Evolutionary conservation across 2,113 vertebrate genomes (phyloP), one percentile per base, ranked within the genome.

Genomic region (Todiramphus chloris): DNA sequence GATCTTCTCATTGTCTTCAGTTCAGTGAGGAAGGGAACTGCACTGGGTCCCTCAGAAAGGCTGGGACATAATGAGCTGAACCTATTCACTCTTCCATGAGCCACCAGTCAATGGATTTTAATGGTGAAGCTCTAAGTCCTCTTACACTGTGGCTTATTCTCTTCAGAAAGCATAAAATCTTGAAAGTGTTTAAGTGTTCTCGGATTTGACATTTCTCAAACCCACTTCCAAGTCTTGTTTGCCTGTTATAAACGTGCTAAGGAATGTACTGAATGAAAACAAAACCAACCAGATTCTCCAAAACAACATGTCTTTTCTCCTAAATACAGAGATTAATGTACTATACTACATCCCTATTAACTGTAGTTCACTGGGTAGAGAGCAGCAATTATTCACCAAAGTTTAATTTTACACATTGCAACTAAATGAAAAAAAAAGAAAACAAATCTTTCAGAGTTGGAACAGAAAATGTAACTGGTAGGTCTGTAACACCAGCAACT

Each of bases 271-370:
- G 46, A 70, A 83, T 12, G 56, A 58, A 93, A 95, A 87, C 43
- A 94, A 91, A 96, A 43, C 35, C 63, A 15, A 74, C 14, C n/a
- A 63, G 33, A 51, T 89, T 83, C 86, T 84, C 62, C 58, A 87
- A 73, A 84, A 95, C 73, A 75, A 72, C 0, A 0, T 4, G 5
- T 67, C 44, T 53, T 78, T 68, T 59, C 69, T 81, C 68, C 73
- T 78, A 92, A 92, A 90, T 56, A 64, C 68, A 41, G 66, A 94
- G 68, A 93, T 92, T 66, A 94, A 96, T 84, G 77, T 12, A 53
- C 77, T 82, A 6, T 66, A 84, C 37, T 87, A 75, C 39, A 0
- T 53, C 58, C 66, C 73, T 58, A 48, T 83, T 89, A 90, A 80
- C 76, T 77, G 27, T 2, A 87, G 70, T 48, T 93, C 82, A 67